Conservation (phyloP, 2,113 vertebrate species). For the Platanista minor region DNA sequence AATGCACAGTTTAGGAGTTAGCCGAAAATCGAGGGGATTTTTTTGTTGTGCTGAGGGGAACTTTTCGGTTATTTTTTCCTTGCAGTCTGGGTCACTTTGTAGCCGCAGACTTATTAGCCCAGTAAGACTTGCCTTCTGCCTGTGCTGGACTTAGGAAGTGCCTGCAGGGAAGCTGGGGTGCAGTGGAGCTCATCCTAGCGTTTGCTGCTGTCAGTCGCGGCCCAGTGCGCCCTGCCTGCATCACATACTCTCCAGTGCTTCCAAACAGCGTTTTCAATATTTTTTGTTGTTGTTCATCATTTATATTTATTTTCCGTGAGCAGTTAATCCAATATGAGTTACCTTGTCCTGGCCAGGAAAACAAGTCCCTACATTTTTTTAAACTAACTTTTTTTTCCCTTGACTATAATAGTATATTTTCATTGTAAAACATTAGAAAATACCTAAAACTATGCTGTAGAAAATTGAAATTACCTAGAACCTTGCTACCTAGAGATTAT, state of each 20-base stretch:
- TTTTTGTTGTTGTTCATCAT: background rate
- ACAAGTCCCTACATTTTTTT: background rate
- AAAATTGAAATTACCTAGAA: background rate
- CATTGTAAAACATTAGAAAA: background rate
- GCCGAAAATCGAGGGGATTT: background rate
- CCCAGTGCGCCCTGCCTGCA: background rate
- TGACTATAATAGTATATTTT: background rate
- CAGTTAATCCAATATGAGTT: background rate
- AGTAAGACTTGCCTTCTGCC: background rate
- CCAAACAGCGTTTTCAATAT: background rate
- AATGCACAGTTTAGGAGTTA: background rate
- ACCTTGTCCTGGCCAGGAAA: background rate
- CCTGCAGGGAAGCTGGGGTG: too few relatives aligned
- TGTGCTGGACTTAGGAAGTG: background rate
- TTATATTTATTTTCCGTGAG: background rate
- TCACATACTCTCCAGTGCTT: background rate
- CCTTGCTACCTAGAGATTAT: background rate
- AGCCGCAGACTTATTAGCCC: background rate
- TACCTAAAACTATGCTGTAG: background rate
- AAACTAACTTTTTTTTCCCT: background rate
- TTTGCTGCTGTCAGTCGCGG: background rate
- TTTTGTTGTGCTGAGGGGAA: background rate
- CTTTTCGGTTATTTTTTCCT: background rate
- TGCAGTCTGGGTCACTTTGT: background rate
- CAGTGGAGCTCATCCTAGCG: background rate